phyloP scores from a whole-genome alignment of 2,888 invertebrate species.

The Anticlea derivata region DNA sequence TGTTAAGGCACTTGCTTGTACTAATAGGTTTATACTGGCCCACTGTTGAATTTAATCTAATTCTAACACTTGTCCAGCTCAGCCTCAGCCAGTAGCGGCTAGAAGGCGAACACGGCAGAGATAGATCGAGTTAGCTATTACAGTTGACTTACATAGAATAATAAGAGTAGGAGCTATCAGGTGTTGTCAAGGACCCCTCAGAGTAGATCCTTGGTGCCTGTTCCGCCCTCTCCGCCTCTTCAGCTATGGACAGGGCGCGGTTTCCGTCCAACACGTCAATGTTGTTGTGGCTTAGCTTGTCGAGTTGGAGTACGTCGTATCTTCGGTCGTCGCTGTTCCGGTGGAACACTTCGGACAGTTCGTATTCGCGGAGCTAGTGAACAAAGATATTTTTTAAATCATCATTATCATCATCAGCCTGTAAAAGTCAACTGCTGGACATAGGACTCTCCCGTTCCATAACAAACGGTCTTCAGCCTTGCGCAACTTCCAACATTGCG shows the following conservation, averaged over 20 bases:
- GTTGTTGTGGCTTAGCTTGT: slow-evolving; percentile 82
- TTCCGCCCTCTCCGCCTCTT: slow-evolving; percentile 90
- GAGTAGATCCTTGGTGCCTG: slow-evolving; percentile 81
- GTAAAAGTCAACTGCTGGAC: no score
- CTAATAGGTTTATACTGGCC: no score
- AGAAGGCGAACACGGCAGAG: no score
- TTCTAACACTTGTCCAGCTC: no score
- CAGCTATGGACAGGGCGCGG: slow-evolving; percentile 89
- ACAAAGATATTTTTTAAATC: not conserved
- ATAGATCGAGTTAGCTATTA: no score
- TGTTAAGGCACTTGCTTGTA: no score
- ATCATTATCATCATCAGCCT: no score
- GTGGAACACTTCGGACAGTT: slow-evolving; percentile 93
- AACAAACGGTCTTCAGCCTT: no score
- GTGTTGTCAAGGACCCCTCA: slow-evolving; percentile 73
- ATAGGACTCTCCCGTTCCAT: no score
- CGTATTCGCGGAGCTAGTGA: slow-evolving; percentile 92
- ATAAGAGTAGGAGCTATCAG: slow-evolving; percentile 73
- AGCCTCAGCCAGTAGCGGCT: no score
- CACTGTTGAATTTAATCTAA: no score
- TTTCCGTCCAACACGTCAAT: slow-evolving; percentile 87
- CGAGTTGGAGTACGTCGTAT: slow-evolving; percentile 88
- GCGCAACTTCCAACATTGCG: no score
- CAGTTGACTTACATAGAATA: slow-evolving; percentile 69
- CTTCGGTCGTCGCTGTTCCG: slow-evolving; percentile 90